phyloP scores from a whole-genome alignment of 2,113 vertebrate genomes.

The Nibea coibor region DNA sequence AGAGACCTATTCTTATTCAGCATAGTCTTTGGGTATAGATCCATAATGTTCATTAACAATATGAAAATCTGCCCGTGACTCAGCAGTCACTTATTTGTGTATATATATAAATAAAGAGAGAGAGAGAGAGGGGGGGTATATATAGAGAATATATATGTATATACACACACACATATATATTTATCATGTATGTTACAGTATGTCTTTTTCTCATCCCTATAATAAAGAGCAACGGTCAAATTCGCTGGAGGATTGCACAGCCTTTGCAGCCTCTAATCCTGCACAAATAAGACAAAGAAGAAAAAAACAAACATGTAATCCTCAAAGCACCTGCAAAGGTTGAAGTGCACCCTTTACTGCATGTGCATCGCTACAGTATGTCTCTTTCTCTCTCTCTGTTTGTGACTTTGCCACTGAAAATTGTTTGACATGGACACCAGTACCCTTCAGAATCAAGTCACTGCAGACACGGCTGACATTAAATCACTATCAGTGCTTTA shows the following conservation, averaged over 20 bases:
- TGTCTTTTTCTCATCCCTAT: not conserved
- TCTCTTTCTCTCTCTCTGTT: too few species aligned
- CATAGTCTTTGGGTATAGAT: not conserved
- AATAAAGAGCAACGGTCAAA: too few species aligned
- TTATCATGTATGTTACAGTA: not conserved
- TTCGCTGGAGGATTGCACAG: too few species aligned
- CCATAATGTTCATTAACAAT: not conserved
- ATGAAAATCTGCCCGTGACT: not conserved
- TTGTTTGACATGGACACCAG: not conserved
- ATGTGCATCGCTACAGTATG: too few species aligned
- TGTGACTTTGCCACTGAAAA: not conserved
- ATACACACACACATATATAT: not conserved
- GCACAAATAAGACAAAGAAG: too few species aligned
- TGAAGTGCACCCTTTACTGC: too few species aligned
- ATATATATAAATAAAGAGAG: too few species aligned
- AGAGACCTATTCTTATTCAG: constrained; percentile 2
- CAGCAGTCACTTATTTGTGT: not conserved
- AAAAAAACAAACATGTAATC: too few species aligned
- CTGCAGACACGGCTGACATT: not conserved
- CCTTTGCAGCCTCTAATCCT: too few species aligned
- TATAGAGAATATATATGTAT: not conserved
- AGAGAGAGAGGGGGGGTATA: too few species aligned
- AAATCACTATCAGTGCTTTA: not conserved
- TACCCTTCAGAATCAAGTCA: not conserved
- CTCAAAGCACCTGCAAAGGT: too few species aligned